Evolutionary conservation across 2,888 invertebrate genomes (phyloP).

Genomic region (Perdita meconis): DNA sequence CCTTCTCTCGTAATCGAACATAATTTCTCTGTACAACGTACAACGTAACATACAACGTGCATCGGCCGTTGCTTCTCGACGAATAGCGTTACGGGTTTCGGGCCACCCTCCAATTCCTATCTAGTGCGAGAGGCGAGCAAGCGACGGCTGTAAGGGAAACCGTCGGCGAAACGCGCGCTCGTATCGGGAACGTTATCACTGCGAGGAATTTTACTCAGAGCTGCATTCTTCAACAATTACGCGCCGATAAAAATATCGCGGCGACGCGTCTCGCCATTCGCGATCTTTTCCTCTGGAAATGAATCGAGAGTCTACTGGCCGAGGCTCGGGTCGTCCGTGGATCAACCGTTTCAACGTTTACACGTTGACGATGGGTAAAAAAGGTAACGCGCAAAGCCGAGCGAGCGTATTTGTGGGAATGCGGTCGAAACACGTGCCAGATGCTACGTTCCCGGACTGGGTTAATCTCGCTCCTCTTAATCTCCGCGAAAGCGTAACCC

Average conservation of each 20-base stretch:
- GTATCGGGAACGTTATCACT: constrained; percentile 57
- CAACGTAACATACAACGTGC: too few relatives aligned
- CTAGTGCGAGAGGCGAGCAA: too few relatives aligned
- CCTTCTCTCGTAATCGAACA: background rate
- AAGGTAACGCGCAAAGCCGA: background rate
- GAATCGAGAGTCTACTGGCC: background rate
- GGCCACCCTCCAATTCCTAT: too few relatives aligned
- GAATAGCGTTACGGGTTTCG: too few relatives aligned
- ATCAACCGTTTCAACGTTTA: constrained; percentile 18
- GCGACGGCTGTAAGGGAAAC: constrained; percentile 20
- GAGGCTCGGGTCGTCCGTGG: background rate
- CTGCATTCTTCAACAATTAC: constrained; percentile 62
- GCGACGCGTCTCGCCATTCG: constrained; percentile 1
- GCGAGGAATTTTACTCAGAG: constrained; percentile 30
- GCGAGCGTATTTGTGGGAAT: constrained; percentile 17
- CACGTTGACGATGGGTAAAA: background rate
- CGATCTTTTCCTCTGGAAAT: background rate
- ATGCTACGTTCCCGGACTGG: constrained; percentile 28
- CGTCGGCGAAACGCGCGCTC: constrained; percentile 25
- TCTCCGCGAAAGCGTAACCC: constrained; percentile 51
- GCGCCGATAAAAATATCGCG: constrained; percentile 61
- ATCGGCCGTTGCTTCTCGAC: too few relatives aligned
- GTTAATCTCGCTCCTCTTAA: constrained; percentile 62
- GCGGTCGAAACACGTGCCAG: constrained; percentile 26
- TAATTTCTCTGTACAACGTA: background rate